Percentiles rank a stretch among this genome's conserved stretches.
phyloP scores from a whole-genome alignment of 2,888 invertebrate genomes.

The Nudaria mundana region DNA sequence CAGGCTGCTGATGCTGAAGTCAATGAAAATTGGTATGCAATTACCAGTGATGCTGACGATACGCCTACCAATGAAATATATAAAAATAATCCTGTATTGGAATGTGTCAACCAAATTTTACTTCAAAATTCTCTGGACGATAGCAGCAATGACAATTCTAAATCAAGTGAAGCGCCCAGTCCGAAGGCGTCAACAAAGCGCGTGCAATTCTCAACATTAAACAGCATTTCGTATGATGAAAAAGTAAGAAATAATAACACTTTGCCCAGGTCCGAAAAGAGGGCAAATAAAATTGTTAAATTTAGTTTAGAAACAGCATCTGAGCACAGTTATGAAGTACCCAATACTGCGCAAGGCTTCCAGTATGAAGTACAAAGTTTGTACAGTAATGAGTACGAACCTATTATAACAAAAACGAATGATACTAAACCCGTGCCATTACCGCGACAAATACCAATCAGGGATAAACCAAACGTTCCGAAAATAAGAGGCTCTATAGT shows the following conservation, averaged over 20 bases:
- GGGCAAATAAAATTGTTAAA: slow-evolving; percentile 75
- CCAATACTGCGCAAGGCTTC: slow-evolving; percentile 76
- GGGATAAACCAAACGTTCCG: slow-evolving; percentile 55
- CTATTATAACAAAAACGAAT: slow-evolving; percentile 80
- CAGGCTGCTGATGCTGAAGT: slow-evolving; percentile 65
- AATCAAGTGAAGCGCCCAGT: slow-evolving; percentile 72
- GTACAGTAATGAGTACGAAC: slow-evolving; percentile 88
- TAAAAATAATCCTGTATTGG: slow-evolving; percentile 91
- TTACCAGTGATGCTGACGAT: slow-evolving; percentile 89
- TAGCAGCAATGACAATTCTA: slow-evolving; percentile 74
- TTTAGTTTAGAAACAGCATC: slow-evolving; percentile 77
- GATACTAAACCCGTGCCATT: slow-evolving; percentile 59
- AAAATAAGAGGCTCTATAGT: slow-evolving; percentile 77
- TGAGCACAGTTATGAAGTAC: slow-evolving; percentile 83
- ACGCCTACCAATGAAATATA: slow-evolving; percentile 85
- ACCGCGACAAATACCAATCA: slow-evolving; percentile 47
- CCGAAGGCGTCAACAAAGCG: slow-evolving; percentile 78
- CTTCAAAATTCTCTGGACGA: slow-evolving; percentile 86
- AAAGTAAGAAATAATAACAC: slow-evolving; percentile 61
- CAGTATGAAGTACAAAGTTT: slow-evolving; percentile 83
- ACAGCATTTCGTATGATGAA: slow-evolving; percentile 81
- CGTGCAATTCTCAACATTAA: slow-evolving; percentile 83
- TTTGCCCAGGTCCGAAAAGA: slow-evolving; percentile 68
- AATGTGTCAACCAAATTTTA: slow-evolving; percentile 92
- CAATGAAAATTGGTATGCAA: slow-evolving; percentile 90